These are phyloP conservation scores for Acanthurus lineatus DNA, from an alignment of 2,797 vertebrate species.

Conservation along the genomic window DNA sequence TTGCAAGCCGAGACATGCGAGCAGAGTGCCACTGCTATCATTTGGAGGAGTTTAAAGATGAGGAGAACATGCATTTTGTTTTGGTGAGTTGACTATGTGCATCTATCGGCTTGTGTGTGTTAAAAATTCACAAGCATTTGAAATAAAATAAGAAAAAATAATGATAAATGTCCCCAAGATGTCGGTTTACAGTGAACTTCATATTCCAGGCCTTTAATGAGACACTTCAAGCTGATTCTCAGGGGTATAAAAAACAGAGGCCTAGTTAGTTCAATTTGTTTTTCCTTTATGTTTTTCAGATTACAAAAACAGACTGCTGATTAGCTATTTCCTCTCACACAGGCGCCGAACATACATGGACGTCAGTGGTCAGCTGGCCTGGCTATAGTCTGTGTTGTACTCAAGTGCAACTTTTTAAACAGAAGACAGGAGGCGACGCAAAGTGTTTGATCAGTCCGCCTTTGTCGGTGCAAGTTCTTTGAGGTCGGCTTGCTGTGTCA, in stretches of 20 bases:
- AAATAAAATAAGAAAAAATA: slow-evolving; percentile 6
- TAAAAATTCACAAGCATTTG: slow-evolving; percentile 18
- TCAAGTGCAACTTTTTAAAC: slow-evolving; percentile 50
- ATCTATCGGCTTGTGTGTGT: slow-evolving; percentile 27
- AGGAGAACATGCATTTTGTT: slow-evolving; percentile 37
- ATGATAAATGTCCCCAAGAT: neutral
- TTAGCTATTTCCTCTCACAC: slow-evolving; percentile 30
- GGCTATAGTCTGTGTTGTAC: slow-evolving; percentile 11
- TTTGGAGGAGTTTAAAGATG: slow-evolving; percentile 48
- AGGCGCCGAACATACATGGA: neutral
- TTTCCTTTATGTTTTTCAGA: slow-evolving; percentile 8
- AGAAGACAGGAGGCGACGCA: slow-evolving; percentile 37
- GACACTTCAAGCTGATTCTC: neutral
- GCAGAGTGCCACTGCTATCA: slow-evolving; percentile 55
- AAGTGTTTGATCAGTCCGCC: slow-evolving; percentile 65
- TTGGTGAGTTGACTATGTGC: slow-evolving; percentile 8
- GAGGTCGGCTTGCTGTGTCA: slow-evolving; percentile 65
- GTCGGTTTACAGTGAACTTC: neutral
- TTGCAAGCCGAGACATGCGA: slow-evolving; percentile 69
- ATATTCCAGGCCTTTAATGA: neutral
- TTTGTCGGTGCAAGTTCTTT: slow-evolving; percentile 65
- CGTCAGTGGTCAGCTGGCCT: slow-evolving; percentile 28
- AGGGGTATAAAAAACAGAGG: neutral
- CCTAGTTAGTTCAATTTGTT: slow-evolving; percentile 2
- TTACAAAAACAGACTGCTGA: slow-evolving; percentile 28